phyloP scores from a whole-genome alignment of 2,797 vertebrate species.

The Sebastiscus albofasciatus region DNA sequence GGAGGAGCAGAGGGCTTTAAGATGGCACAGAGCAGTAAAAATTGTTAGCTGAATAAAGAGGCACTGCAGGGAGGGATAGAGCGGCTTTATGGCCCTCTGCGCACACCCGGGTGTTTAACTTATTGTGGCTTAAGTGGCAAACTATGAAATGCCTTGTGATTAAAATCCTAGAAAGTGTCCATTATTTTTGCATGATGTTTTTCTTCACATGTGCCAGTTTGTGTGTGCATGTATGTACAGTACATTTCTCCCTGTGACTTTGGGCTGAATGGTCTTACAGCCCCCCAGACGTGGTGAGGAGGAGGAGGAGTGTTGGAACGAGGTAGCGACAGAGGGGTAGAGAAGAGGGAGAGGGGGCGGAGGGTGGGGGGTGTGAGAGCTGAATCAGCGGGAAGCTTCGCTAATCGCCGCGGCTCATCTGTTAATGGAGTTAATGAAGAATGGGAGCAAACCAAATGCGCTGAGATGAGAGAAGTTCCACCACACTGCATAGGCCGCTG shows the following conservation, averaged over 20 bases:
- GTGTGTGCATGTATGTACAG: slow-evolving; percentile 10
- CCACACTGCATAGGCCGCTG: slow-evolving; percentile 84
- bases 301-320: slow-evolving; percentile 48
- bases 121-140: slow-evolving; percentile 54
- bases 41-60: slow-evolving; percentile 74
- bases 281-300: slow-evolving; percentile 65
- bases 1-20: slow-evolving; percentile 70
- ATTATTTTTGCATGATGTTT: slow-evolving; percentile 7
- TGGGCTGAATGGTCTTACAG: slow-evolving; percentile 65
- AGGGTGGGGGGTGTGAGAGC: slow-evolving; percentile 65
- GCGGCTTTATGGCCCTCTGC: slow-evolving; percentile 63
- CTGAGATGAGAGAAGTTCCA: slow-evolving; percentile 89
- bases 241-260: slow-evolving; percentile 36
- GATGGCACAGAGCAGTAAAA: slow-evolving; percentile 77
- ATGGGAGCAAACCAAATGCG: slow-evolving; percentile 87
- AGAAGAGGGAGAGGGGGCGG: slow-evolving; percentile 15
- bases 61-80: slow-evolving; percentile 69
- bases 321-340: slow-evolving; percentile 62
- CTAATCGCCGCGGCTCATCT: slow-evolving; percentile 89
- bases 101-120: slow-evolving; percentile 54
- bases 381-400: slow-evolving; percentile 87
- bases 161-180: slow-evolving; percentile 30
- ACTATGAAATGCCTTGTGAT: slow-evolving; percentile 45
- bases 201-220: slow-evolving; percentile 5
- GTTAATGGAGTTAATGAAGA: slow-evolving; percentile 92